These are phyloP conservation scores for Clarias pachynema DNA, from an alignment of 2,797 vertebrate genomes.

Conservation along the genomic window DNA sequence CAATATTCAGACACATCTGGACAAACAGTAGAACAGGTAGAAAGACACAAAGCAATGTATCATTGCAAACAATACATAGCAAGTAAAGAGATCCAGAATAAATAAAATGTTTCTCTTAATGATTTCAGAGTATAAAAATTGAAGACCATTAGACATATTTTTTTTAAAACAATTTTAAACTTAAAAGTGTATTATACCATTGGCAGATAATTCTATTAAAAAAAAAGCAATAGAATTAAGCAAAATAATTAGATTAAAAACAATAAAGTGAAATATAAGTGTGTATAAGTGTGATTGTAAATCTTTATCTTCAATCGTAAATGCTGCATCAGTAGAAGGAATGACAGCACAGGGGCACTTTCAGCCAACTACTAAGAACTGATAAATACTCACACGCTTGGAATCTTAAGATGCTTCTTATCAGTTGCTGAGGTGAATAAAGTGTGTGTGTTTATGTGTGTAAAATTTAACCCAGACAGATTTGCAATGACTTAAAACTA, in stretches of 20 bases:
- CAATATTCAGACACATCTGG: neutral
- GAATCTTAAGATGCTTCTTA: constrained; percentile 57
- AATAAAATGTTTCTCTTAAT: neutral
- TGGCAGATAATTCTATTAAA: neutral
- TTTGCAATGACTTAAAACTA: neutral
- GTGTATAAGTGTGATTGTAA: neutral
- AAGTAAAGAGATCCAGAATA: neutral
- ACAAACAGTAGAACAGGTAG: neutral
- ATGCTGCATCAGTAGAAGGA: neutral
- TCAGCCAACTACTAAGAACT: constrained; percentile 26
- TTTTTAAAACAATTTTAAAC: neutral
- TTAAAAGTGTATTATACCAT: neutral
- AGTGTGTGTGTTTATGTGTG: constrained; percentile 24
- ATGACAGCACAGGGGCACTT: constrained; percentile 22
- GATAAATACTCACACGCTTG: constrained; percentile 45
- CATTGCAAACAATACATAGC: neutral
- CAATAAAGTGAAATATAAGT: neutral
- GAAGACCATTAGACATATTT: no score
- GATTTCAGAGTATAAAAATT: neutral
- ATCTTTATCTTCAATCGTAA: neutral
- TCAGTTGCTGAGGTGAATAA: constrained; percentile 29
- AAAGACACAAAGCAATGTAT: neutral
- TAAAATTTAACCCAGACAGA: neutral
- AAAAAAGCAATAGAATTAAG: neutral
- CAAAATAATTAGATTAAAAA: neutral